Evolutionary conservation across 2,888 invertebrate genomes (phyloP), one percentile per base, ranked within the genome.

Genomic region (Gastracanthus pulcherrimus): DNA sequence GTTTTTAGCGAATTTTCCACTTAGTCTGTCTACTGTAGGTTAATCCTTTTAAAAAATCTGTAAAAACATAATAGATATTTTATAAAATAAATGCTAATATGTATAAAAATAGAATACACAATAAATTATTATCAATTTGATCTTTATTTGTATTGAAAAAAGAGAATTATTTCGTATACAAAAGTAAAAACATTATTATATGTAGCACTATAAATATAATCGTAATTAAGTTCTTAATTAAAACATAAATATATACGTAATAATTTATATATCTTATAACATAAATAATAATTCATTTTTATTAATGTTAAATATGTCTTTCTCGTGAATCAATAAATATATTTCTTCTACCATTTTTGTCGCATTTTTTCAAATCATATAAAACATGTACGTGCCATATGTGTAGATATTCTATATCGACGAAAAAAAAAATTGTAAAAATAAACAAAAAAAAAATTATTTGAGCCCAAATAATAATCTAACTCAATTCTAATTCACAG

Each of bases 141-240:
- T 31, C 60, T 3, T 29, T 29, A 23, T 16, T 60, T 29, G 16
- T 31, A 31, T 60, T 34, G n/a, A 34, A n/a, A 16, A 62, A 34
- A 34, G 4, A 34, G n/a, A 34, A 6, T 7, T 31, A n/a, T 62
- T 62, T 34, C n/a, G 13, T 26, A 64, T 64, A 64, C 55, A 71
- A 78, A 76, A 76, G 41, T 76, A 76, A 67, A 51, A 71, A 71
- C 23, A 66, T 38, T n/a, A 62, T 48, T 23, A 41, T 64, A 36
- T 34, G 58, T 45, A 64, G 0, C n/a, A n/a, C n/a, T 45, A 78
- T 41, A 78, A 51, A 48, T 71, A 64, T 36, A 67, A 58, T 19
- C 19, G 6, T 60, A 23, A 76, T 48, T 19, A 11, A 66, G 19
- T 64, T 71, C 31, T 9, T 45, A 60, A 62, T 67, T 77, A 70